Conservation (phyloP, 2,888 invertebrate species). For the Ectobius pallidus region DNA sequence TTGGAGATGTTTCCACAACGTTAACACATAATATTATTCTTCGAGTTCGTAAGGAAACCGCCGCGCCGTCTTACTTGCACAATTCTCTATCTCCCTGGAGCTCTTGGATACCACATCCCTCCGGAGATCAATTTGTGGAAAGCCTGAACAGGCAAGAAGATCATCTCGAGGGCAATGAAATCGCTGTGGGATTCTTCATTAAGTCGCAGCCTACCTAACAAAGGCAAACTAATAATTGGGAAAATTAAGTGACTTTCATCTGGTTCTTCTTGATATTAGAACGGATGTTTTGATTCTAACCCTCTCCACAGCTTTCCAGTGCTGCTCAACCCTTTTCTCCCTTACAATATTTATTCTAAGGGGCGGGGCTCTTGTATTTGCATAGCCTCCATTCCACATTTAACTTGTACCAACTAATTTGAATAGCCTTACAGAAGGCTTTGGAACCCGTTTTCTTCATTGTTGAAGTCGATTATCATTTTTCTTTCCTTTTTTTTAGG, state of each 20-base stretch:
- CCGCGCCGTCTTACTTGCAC: neutral
- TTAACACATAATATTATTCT: slow-evolving; percentile 16
- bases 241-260: slow-evolving; percentile 23
- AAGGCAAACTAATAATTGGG: slow-evolving; percentile 30
- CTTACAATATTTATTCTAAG: slow-evolving; percentile 26
- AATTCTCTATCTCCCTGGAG: neutral
- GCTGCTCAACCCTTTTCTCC: slow-evolving; percentile 10
- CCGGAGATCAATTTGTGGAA: slow-evolving; percentile 5
- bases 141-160: neutral
- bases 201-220: slow-evolving; percentile 19
- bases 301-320: neutral
- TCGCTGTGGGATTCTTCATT: slow-evolving; percentile 28
- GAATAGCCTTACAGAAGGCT: slow-evolving; percentile 6
- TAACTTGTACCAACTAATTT: slow-evolving; percentile 28
- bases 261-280: slow-evolving; percentile 25
- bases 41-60: neutral
- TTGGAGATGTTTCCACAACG: neutral
- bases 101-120: neutral
- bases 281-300: slow-evolving; percentile 29
- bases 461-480: slow-evolving; percentile 18
- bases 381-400: slow-evolving; percentile 11
- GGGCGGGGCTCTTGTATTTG: slow-evolving; percentile 16
- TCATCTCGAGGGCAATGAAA: slow-evolving; percentile 3
- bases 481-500: neutral
- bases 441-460: neutral